These are phyloP conservation scores for Theodoxus fluviatilis DNA, from an alignment of 2,888 invertebrate genomes.

Conservation along the genomic window DNA sequence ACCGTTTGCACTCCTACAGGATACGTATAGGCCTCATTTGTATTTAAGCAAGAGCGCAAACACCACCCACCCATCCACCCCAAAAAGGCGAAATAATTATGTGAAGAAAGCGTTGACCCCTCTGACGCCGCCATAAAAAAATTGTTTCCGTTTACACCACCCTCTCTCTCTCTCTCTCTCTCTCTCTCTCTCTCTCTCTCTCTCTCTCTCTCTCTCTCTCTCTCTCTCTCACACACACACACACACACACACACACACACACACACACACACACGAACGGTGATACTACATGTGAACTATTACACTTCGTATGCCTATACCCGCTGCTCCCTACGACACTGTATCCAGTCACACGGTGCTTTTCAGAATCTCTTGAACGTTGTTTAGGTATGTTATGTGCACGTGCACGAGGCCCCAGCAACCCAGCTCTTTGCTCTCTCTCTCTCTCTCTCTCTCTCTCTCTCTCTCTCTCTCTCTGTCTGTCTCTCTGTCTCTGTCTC, in stretches of 20 bases:
- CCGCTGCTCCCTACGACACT: no score
- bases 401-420: no score
- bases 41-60: no score
- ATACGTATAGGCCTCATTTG: no score
- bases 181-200: conserved; percentile 21
- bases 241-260: background rate
- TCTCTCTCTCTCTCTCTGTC: conserved; percentile 26
- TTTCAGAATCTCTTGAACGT: no score
- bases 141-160: background rate
- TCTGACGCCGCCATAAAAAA: background rate
- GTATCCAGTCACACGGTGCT: no score
- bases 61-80: no score
- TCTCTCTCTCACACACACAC: conserved; percentile 14
- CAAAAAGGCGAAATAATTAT: no score
- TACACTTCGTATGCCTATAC: no score
- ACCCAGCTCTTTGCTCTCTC: background rate
- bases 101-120: no score
- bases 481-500: conserved; percentile 24
- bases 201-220: conserved; percentile 1
- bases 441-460: conserved; percentile 16
- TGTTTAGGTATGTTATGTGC: no score
- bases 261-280: background rate
- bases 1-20: background rate
- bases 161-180: conserved; percentile 20
- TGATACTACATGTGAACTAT: no score